These are phyloP conservation scores for Seriola aureovittata DNA, from an alignment of 2,113 vertebrate species.

Conservation along the genomic window DNA sequence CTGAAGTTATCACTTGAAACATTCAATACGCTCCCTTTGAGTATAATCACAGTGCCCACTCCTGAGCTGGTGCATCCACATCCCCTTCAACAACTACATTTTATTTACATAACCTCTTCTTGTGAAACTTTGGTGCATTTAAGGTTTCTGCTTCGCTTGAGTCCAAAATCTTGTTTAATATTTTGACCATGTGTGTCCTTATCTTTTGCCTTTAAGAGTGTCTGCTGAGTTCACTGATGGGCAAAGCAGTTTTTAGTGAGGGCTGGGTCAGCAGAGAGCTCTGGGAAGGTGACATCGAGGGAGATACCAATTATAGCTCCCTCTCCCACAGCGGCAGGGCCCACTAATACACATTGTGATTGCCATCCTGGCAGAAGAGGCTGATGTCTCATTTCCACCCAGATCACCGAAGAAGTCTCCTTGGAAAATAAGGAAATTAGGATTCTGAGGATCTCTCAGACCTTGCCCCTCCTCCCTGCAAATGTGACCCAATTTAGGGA, in stretches of 20 bases:
- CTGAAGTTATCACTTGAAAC: conserved; percentile 41
- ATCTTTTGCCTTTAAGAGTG: background rate
- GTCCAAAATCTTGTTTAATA: background rate
- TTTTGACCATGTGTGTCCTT: background rate
- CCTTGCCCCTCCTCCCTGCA: conserved; percentile 24
- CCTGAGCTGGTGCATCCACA: background rate
- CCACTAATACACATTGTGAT: conserved; percentile 73
- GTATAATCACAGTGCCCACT: conserved; percentile 1
- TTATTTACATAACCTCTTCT: background rate
- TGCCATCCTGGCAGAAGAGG: conserved; percentile 62
- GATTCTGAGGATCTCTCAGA: conserved; percentile 36
- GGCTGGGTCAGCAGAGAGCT: conserved; percentile 61
- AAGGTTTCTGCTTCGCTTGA: background rate
- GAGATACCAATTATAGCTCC: conserved; percentile 74
- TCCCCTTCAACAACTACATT: background rate
- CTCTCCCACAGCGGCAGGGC: conserved; percentile 64
- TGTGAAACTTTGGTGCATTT: background rate
- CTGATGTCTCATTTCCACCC: conserved; percentile 79
- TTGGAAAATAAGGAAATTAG: conserved; percentile 78
- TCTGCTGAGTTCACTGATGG: conserved; percentile 34
- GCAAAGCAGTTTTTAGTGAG: conserved; percentile 54
- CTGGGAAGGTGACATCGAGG: conserved; percentile 63
- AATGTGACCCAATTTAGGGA: conserved; percentile 76
- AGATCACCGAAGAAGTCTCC: conserved; percentile 75
- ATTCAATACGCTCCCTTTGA: conserved; percentile 10